phyloP scores from a whole-genome alignment of 2,797 vertebrate species.

The Merluccius polli region DNA sequence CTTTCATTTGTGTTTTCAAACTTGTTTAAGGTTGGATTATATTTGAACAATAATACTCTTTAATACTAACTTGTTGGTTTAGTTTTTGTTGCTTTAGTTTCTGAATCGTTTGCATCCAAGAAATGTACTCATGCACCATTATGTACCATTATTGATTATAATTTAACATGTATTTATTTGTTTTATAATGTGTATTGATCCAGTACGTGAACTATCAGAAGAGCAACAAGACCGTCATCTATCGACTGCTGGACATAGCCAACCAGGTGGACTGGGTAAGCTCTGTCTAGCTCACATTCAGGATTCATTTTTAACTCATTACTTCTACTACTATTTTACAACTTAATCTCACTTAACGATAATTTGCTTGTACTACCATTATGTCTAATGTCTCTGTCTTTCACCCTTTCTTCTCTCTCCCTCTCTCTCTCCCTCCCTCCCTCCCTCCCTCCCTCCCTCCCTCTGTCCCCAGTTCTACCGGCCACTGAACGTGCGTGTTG shows the following conservation, averaged over 20 bases:
- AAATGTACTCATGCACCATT: background rate
- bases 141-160: background rate
- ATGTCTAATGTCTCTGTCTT: too few relatives aligned
- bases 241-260: conserved; percentile 83
- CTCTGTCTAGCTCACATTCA: background rate
- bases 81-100: background rate
- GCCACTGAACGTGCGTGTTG: conserved; percentile 83
- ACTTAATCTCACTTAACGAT: too few relatives aligned
- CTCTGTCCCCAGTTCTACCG: conserved; percentile 79
- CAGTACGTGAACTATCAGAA: conserved; percentile 74
- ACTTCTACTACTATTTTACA: too few relatives aligned
- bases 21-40: background rate
- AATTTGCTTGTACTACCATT: too few relatives aligned
- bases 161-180: background rate
- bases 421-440: background rate
- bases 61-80: background rate
- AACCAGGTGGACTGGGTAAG: conserved; percentile 85
- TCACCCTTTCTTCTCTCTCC: background rate
- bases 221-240: conserved; percentile 73
- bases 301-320: too few relatives aligned
- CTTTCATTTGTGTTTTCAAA: background rate
- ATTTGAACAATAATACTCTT: background rate
- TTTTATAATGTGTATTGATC: background rate
- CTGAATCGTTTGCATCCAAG: background rate
- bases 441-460: background rate